Percentiles rank a stretch among this genome's conserved stretches.
phyloP scores from a whole-genome alignment of 2,113 vertebrate species.

The Salvelinus namaycush region DNA sequence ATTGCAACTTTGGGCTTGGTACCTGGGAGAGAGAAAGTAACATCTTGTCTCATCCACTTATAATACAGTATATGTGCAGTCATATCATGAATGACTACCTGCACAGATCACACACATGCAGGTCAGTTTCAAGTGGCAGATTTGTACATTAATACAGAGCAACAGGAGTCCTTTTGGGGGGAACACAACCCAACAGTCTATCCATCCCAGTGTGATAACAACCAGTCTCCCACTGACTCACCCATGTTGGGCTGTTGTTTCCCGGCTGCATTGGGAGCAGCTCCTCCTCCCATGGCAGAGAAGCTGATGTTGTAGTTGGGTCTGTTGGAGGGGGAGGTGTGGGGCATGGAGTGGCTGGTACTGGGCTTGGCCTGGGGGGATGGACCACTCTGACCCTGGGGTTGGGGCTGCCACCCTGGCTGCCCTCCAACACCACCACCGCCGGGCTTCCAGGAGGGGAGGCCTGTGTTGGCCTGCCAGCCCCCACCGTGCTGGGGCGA shows the following conservation, averaged over 20 bases:
- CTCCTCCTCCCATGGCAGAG: constrained; percentile 75
- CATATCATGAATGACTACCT: too few species aligned
- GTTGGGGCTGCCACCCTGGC: constrained; percentile 82
- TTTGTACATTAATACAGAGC: too few species aligned
- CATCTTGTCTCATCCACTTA: neutral
- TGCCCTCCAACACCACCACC: constrained; percentile 25
- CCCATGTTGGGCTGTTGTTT: constrained; percentile 79
- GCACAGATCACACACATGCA: too few species aligned
- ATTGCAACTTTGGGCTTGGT: constrained; percentile 82
- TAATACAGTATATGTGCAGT: neutral
- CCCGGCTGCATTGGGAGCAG: constrained; percentile 70
- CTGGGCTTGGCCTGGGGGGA: constrained; percentile 70
- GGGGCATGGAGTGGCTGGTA: constrained; percentile 78
- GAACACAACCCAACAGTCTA: neutral
- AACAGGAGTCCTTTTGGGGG: too few species aligned
- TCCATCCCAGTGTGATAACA: neutral
- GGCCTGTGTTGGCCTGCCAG: constrained; percentile 78
- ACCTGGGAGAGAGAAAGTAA: constrained; percentile 69
- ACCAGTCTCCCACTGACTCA: constrained; percentile 61
- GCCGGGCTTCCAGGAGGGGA: constrained; percentile 67
- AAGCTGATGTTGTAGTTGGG: constrained; percentile 98
- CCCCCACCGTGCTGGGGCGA: constrained; percentile 85
- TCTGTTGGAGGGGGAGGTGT: constrained; percentile 90
- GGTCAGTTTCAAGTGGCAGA: too few species aligned
- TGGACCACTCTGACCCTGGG: constrained; percentile 42